Base-by-base conservation (phyloP, 2,888 invertebrate genomes). In the Bhutanitis thaidina region DNA sequence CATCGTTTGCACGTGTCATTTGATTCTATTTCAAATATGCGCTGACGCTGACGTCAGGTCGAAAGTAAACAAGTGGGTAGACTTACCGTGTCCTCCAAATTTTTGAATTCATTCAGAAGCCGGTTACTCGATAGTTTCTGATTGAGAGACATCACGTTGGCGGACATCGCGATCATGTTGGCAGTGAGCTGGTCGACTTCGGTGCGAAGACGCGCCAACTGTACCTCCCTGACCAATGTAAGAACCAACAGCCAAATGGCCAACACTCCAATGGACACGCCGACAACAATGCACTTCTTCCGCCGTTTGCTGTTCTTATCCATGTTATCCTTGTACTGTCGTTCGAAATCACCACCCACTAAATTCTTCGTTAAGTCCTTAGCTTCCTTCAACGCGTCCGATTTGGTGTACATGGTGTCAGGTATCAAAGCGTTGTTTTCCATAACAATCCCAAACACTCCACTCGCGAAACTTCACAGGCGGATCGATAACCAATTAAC, bases 321-420 rank as follows among this genome's bases (percentile, higher is more conserved):
- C 66, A 64, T 67, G 65, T 74, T 67, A 55, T 67, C 69, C 38
- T 68, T 69, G 60, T 78, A 86, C 61, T 84, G 84, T 64, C 77
- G 74, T 66, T 86, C 85, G 57, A 81, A 87, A 56, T 89, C 88
- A 57, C 82, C 82, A 57, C 80, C 80, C 80, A 89, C 84, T 66
- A 89, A 71, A 55, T 84, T 88, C 71, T 82, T 83, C 12, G 87
- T 83, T 68, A 80, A 68, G 72, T 86, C 86, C 66, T 80, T 80
- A 34, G 69, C 72, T 54, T 82, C 82, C 60, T 74, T 81, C 65
- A 77, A 54, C 16, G 65, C 68, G 58, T 81, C 78, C 53, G 80
- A 72, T 64, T 82, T 82, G 15, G 80, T 78, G 60, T 84, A 85
- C 81, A 87, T 84, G 37, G 72, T 65, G 58, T 80, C 74, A 50